phyloP scores from a whole-genome alignment of 1,140 invertebrate species.

The Hesperophylax magnus region DNA sequence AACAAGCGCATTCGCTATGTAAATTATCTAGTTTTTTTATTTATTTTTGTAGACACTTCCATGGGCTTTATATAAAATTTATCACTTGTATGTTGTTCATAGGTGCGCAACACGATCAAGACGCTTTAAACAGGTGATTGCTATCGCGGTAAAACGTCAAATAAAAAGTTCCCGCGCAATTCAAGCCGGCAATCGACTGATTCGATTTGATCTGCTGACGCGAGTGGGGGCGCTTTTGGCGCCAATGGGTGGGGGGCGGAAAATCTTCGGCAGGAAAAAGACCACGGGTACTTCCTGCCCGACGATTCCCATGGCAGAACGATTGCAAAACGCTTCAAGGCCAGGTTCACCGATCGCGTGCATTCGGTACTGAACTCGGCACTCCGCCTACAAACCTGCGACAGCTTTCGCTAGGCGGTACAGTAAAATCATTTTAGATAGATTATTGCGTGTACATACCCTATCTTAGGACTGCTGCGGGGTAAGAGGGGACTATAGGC shows the following conservation, averaged over 20 bases:
- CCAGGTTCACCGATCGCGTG: too few species aligned
- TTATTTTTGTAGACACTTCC: neutral
- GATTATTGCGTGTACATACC: too few species aligned
- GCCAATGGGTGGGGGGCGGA: slow-evolving; percentile 1
- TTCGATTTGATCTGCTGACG: slow-evolving; percentile 11
- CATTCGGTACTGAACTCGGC: too few species aligned
- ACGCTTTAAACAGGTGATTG: neutral
- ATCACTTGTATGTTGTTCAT: neutral
- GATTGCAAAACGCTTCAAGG: too few species aligned
- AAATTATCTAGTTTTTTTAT: neutral
- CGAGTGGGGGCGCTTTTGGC: slow-evolving; percentile 1
- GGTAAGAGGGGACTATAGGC: too few species aligned
- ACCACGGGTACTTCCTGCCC: slow-evolving; percentile 1
- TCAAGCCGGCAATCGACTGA: slow-evolving; percentile 27
- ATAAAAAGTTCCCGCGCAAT: slow-evolving; percentile 39
- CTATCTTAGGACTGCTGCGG: too few species aligned
- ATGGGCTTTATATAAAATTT: neutral
- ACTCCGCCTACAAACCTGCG: too few species aligned
- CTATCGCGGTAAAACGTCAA: slow-evolving; percentile 37
- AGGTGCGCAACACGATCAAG: neutral
- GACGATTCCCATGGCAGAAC: neutral
- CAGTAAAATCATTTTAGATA: too few species aligned
- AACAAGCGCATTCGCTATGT: neutral
- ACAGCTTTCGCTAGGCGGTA: too few species aligned
- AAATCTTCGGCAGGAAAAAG: slow-evolving; percentile 6